phyloP scores from a whole-genome alignment of 2,113 vertebrate species.

The Podocnemis expansa region DNA sequence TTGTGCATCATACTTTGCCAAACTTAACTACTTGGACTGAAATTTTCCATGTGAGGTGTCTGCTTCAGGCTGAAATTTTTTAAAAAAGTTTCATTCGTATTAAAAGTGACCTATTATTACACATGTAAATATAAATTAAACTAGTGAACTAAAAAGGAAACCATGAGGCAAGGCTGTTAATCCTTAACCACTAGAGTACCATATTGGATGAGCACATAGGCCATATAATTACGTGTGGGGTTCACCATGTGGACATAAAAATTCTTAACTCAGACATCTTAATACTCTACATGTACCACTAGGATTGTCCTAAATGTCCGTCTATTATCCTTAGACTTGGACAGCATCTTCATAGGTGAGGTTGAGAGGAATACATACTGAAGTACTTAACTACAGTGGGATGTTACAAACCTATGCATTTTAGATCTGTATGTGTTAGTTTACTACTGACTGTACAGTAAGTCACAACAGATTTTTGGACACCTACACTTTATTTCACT shows the following conservation, averaged over 20 bases:
- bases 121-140: background rate
- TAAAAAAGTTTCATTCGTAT: background rate
- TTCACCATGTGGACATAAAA: background rate
- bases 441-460: fast-evolving
- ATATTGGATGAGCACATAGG: background rate
- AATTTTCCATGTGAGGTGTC: background rate
- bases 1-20: background rate
- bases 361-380: background rate
- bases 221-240: background rate
- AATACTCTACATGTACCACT: fast-evolving
- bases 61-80: background rate
- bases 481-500: background rate
- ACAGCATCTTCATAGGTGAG: background rate
- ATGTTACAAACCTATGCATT: background rate
- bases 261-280: background rate
- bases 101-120: background rate
- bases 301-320: background rate
- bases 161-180: background rate
- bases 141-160: background rate
- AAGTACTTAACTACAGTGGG: background rate
- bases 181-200: background rate
- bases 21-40: background rate
- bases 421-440: background rate
- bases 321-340: slow-evolving; percentile 17
- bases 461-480: background rate